Conservation (phyloP, 2,113 vertebrate genomes). For the Anarrhichthys ocellatus region DNA sequence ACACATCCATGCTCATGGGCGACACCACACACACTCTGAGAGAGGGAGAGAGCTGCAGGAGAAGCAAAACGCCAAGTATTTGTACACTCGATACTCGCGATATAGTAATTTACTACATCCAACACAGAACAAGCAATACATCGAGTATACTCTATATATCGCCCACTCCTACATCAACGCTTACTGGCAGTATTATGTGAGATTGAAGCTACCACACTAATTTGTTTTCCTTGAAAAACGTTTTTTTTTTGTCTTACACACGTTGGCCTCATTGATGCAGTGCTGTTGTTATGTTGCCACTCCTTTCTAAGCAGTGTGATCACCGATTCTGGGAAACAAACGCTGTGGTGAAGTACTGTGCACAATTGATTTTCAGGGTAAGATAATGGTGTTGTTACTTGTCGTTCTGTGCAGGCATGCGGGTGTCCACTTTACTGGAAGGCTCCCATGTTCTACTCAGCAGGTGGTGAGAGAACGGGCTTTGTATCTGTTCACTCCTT, state of each 20-base stretch:
- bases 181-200: background rate
- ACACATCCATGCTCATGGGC: no score
- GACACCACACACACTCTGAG: no score
- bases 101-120: no score
- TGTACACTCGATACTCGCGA: no score
- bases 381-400: background rate
- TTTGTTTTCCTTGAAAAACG: background rate
- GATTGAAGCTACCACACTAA: background rate
- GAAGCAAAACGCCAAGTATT: no score
- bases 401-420: slow-evolving; percentile 86
- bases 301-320: background rate
- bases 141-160: no score
- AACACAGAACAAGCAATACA: no score
- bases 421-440: slow-evolving; percentile 98
- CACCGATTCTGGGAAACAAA: slow-evolving; percentile 21
- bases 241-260: background rate
- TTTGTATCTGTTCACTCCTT: slow-evolving; percentile 93
- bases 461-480: slow-evolving; percentile 94
- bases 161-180: no score
- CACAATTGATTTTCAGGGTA: background rate
- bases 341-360: background rate
- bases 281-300: background rate
- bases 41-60: no score
- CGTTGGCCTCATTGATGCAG: background rate
- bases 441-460: slow-evolving; percentile 91